Evolutionary conservation across 1,140 invertebrate genomes (phyloP), one percentile per base, ranked within the genome.

Genomic region (Manduca sexta): DNA sequence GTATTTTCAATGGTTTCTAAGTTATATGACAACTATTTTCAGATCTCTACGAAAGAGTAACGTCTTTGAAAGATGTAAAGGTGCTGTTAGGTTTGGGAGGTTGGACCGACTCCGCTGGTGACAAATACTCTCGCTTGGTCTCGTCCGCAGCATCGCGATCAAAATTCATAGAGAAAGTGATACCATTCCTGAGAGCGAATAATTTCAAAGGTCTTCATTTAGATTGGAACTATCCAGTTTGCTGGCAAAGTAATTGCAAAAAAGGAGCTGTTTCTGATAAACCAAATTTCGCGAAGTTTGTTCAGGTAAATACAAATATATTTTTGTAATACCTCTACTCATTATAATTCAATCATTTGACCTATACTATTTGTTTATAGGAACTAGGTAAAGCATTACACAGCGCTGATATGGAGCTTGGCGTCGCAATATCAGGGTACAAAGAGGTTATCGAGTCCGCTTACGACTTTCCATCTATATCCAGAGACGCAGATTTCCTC

Each of bases 151-250:
- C 86, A 3, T 79, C 88, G 8, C 87, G 93, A n/a, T 83, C 90
- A 35, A 91, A 90, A 47, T 96, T 94, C 57, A 89, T 92, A 1
- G 82, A 90, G 0, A 89, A 90, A 21, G 84, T 90, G 1, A 86
- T 93, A 0, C 85, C 88, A 11, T 95, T 94, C 61, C 67, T 97
- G 4, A 87, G 90, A 10, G 88, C 89, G 44, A 87, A 95, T 54
- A 90, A 91, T 21, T 97, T 97, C 66, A 88, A 92, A 49, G 95
- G 95, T 12, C 71, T 97, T 0, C 94, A 95, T 53, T 61, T 97
- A 2, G 95, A 97, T 57, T 97, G 95, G 95, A 95, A 95, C 69
- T 97, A 96, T 74, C 95, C 95, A 0, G 92, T 92, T 37, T 97
- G 95, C 59, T 96, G 95, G 95, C 94, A 97, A 59, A 95, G 93